Evolutionary conservation across 2,113 vertebrate species (phyloP), one percentile per base, ranked within the genome.

Genomic region (Tachysurus fulvidraco): DNA sequence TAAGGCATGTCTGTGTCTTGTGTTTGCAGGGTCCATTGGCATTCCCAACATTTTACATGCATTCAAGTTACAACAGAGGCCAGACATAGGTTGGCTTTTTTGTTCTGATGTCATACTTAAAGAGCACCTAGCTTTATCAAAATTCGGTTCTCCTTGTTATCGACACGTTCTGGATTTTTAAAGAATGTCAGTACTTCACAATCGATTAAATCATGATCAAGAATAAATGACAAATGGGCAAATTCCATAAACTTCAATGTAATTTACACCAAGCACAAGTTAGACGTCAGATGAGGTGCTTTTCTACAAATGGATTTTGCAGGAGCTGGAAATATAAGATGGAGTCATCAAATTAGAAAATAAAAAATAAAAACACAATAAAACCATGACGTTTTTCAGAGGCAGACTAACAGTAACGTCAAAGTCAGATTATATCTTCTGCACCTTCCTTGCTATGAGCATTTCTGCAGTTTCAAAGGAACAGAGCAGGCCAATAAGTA

Each of bases 191-290:
- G 59, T 85, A 85, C 50, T 67, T 86, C 52, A 86, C 76, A 80
- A 62, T 69, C 19, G 62, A 79, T 86, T 86, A 79, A 86, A 89
- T 86, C 65, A 74, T 78, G 74, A 89, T 52, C 79, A 52, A 81
- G 84, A 83, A 83, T 65, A 85, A 88, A 78, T 55, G 60, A 60
- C 59, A 17, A 83, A 54, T 25, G 54, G 84, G 78, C 44, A 30
- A 88, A 41, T 50, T 46, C 62, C 60, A 59, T 36, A 84, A 46
- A 64, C 52, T 55, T 16, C 46, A 54, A 85, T 88, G 86, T 55
- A 69, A 80, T 90, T 86, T 90, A 90, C 89, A 90, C 62, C 87
- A 81, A 87, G 86, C 89, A 90, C 81, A 25, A 86, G 76, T 88
- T 62, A 74, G 81, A 90, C 83, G 57, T 44, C 69, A 88, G 84